Conservation (phyloP, 2,888 invertebrate genomes). For the Bursaphelenchus okinawaensis region DNA sequence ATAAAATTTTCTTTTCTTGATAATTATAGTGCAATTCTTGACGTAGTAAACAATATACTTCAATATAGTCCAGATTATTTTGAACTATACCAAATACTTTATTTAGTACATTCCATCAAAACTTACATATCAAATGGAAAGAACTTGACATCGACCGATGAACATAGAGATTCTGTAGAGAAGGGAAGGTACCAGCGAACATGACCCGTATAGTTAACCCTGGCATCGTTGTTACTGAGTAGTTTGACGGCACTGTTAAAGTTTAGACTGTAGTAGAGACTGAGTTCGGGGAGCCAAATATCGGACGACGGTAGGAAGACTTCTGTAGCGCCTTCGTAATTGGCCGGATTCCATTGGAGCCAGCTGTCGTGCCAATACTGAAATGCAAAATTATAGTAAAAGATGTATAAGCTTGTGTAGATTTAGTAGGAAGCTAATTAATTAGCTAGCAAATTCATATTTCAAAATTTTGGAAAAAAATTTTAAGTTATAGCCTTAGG, state of each 20-base stretch:
- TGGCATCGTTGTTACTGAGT: constrained; percentile 54
- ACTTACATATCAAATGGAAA: constrained; percentile 57
- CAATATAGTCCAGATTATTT: not conserved
- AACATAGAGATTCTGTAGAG: constrained; percentile 51
- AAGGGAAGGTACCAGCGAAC: constrained; percentile 54
- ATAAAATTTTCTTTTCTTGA: too few relatives aligned
- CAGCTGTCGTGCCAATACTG: constrained; percentile 57
- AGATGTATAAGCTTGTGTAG: too few relatives aligned
- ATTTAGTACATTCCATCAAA: not conserved
- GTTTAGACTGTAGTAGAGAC: constrained; percentile 41
- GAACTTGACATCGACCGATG: constrained; percentile 53
- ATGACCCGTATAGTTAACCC: constrained; percentile 56
- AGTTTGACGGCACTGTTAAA: constrained; percentile 53
- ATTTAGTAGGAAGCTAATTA: too few relatives aligned
- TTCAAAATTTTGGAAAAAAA: not conserved
- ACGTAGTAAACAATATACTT: not conserved
- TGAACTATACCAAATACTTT: not conserved
- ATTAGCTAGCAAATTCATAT: too few relatives aligned
- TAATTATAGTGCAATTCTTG: too few relatives aligned
- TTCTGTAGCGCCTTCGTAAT: constrained; percentile 53
- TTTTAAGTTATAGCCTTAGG: not conserved
- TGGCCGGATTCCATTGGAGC: constrained; percentile 53
- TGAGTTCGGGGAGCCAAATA: constrained; percentile 57
- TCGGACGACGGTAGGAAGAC: constrained; percentile 52
- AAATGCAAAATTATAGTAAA: too few relatives aligned